A percentile compares a stretch with the other conserved stretches of the same genome.
Conservation (phyloP, 2,797 vertebrate genomes). For the Gallinago solitaria region DNA sequence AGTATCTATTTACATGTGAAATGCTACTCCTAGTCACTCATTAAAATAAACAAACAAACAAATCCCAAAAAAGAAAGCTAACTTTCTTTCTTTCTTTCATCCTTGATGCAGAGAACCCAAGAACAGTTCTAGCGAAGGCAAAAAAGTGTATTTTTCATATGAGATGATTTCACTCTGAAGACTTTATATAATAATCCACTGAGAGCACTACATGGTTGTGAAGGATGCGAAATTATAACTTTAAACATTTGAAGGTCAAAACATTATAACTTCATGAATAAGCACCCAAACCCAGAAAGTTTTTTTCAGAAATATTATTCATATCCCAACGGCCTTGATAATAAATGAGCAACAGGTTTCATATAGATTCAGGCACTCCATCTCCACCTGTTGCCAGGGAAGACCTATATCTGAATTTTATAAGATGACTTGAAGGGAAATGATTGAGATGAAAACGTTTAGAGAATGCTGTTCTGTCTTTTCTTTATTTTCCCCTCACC, state of each 20-base stretch:
- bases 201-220: neutral
- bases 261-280: neutral
- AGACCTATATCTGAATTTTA: neutral
- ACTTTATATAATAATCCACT: neutral
- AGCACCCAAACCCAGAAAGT: neutral
- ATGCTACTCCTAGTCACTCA: rapidly evolving
- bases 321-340: neutral
- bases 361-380: neutral
- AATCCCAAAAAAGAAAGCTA: neutral
- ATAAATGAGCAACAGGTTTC: neutral
- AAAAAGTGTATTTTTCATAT: neutral
- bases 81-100: neutral
- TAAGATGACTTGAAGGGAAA: neutral
- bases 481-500: neutral
- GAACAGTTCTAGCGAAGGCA: neutral
- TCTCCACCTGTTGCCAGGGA: neutral
- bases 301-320: neutral
- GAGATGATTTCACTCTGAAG: neutral
- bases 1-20: neutral
- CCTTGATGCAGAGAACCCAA: neutral
- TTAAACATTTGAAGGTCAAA: neutral
- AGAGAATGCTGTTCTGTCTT: neutral
- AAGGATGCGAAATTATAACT: neutral
- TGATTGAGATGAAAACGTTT: neutral
- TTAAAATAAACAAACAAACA: neutral